Percentiles rank a stretch among this genome's conserved stretches.
Evolutionary conservation across 1,140 invertebrate species (phyloP).

Genomic region (Drosophila fuyamai): DNA sequence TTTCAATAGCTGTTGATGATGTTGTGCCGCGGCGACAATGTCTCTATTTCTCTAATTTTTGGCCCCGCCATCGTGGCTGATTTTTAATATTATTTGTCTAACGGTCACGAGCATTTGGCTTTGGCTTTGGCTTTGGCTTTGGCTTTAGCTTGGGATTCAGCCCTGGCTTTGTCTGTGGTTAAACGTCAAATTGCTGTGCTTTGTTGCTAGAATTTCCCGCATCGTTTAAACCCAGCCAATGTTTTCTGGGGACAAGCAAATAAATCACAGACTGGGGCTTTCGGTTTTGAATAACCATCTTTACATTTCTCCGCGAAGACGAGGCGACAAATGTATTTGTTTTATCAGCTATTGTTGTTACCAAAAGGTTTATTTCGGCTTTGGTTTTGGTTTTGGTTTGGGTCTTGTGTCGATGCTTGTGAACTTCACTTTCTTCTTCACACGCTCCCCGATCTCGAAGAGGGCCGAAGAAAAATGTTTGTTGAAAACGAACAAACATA

Average conservation of each 20-base stretch:
- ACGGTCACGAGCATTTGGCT: slow-evolving; percentile 76
- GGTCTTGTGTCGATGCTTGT: slow-evolving; percentile 58
- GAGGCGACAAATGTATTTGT: slow-evolving; percentile 80
- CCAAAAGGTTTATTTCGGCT: slow-evolving; percentile 57
- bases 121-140: slow-evolving; percentile 49
- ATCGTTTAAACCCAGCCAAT: slow-evolving; percentile 77
- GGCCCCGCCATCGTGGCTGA: slow-evolving; percentile 57
- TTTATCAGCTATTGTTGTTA: slow-evolving; percentile 80
- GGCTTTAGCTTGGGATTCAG: slow-evolving; percentile 10
- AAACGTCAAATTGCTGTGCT: slow-evolving; percentile 54
- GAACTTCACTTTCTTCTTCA: slow-evolving; percentile 71
- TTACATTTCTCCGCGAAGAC: slow-evolving; percentile 65
- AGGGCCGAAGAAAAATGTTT: slow-evolving; percentile 71
- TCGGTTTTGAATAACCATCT: slow-evolving; percentile 74
- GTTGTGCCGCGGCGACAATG: slow-evolving; percentile 77
- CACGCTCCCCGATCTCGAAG: slow-evolving; percentile 48
- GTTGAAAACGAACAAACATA: slow-evolving; percentile 64
- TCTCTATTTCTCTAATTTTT: slow-evolving; percentile 76
- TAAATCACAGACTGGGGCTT: slow-evolving; percentile 62
- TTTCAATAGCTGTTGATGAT: slow-evolving; percentile 81
- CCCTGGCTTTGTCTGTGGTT: slow-evolving; percentile 50
- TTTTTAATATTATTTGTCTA: slow-evolving; percentile 82
- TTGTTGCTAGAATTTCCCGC: slow-evolving; percentile 77
- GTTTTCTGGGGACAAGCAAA: slow-evolving; percentile 77
- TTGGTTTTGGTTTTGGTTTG: not conserved